Evolutionary conservation across 2,888 invertebrate species (phyloP), one percentile per base, ranked within the genome.

Genomic region (Ceraclea dissimilis): DNA sequence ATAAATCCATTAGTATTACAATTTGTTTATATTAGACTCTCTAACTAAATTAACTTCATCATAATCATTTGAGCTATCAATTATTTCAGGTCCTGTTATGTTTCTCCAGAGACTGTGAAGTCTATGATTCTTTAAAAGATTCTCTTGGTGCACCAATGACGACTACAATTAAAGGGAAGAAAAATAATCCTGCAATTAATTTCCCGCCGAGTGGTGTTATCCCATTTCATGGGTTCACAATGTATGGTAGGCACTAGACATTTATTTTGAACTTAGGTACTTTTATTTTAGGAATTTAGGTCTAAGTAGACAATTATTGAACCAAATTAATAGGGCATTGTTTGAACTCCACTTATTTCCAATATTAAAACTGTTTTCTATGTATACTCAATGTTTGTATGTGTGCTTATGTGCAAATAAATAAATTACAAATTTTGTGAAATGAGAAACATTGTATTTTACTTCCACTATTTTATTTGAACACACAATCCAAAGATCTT

Each of bases 151-250:
- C 81, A 60, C 87, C 89, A 0, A 83, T 90, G 63, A 83, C 85
- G 57, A 88, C 88, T 1, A 80, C 84, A 34, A 77, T 91, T 31
- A 85, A 89, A 67, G 88, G 89, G 16, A 86, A 83, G 66, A 80
- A 83, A 1, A 72, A 83, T 4, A 88, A 88, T 64, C 85, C 81
- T 66, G 78, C 84, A 18, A 84, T 90, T 18, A 82, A 85, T 44
- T 93, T 93, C 68, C 96, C 97, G 6, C 96, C 96, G 1, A 93
- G 90, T 68, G 95, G 95, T 1, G 86, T 96, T 34, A 93, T 97
- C 63, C 96, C 96, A 0, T 96, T 95, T 71, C 95, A 97, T 70
- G 96, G 96, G 1, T 95, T 97, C 71, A 90, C 95, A 18, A 96
- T 97, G 96, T 95, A 94, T 71, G 93, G 93, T 93, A 78, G 72